phyloP scores from a whole-genome alignment of 2,797 vertebrate genomes.

The Oreonectes daqikongensis region DNA sequence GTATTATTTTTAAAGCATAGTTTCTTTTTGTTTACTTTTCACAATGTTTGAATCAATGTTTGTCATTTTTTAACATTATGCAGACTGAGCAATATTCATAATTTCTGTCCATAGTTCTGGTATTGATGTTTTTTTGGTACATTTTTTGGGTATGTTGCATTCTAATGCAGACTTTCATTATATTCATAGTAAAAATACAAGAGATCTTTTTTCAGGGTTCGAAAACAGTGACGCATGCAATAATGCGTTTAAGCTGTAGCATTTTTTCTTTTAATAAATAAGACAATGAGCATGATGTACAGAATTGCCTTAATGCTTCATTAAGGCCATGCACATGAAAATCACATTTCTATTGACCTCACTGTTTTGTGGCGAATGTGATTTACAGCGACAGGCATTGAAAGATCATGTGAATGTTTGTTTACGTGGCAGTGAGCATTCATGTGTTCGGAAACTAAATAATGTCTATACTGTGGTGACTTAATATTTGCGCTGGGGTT shows the following conservation, averaged over 20 bases:
- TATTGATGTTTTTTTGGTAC: conserved; percentile 56
- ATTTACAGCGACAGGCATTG: too few species aligned
- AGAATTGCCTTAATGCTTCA: too few species aligned
- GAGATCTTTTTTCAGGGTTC: not conserved
- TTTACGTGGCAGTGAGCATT: not conserved
- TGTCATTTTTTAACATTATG: conserved; percentile 36
- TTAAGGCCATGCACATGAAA: not conserved
- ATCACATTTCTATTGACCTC: not conserved
- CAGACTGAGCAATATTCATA: conserved; percentile 70
- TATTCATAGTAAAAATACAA: not conserved
- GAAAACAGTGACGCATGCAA: not conserved
- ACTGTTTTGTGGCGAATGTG: too few species aligned
- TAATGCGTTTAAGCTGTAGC: not conserved
- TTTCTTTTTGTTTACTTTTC: too few species aligned
- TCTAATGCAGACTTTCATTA: not conserved
- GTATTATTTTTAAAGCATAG: not conserved
- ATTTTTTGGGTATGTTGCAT: not conserved
- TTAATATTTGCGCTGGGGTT: not conserved
- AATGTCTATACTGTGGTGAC: not conserved
- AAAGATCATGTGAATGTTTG: not conserved
- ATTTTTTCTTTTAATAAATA: conserved; percentile 1
- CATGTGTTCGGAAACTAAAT: not conserved
- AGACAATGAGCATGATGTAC: not conserved
- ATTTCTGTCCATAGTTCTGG: conserved; percentile 52
- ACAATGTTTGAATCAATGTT: not conserved